Percentiles rank a stretch among this genome's conserved stretches.
These are phyloP conservation scores for Tinamus guttatus DNA, from an alignment of 2,113 vertebrate genomes.

Conservation along the genomic window DNA sequence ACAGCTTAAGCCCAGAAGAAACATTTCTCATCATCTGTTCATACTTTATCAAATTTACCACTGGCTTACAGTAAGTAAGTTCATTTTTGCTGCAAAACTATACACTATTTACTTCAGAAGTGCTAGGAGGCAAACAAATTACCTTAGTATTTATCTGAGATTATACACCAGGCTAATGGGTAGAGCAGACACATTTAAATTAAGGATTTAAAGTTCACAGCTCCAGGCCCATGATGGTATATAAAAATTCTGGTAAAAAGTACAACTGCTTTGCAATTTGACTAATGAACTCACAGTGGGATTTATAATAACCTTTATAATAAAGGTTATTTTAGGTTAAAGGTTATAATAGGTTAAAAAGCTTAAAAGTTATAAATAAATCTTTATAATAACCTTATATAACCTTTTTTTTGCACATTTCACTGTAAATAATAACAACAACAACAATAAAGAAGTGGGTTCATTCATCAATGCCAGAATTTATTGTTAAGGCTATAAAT, in stretches of 20 bases:
- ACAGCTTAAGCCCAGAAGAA: neutral
- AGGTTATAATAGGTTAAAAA: no score
- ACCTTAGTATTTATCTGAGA: neutral
- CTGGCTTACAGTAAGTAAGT: neutral
- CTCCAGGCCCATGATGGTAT: neutral
- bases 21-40: neutral
- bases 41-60: neutral
- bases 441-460: neutral
- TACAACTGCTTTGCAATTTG: constrained; percentile 11
- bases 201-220: neutral
- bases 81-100: neutral
- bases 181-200: neutral
- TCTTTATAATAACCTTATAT: no score
- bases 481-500: neutral
- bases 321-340: no score
- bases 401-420: constrained; percentile 50
- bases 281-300: constrained; percentile 52
- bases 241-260: constrained; percentile 10
- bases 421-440: neutral
- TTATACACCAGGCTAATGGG: neutral
- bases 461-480: neutral
- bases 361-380: no score
- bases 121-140: constrained; percentile 13
- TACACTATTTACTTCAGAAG: neutral
- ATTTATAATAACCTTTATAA: no score